Evolutionary conservation across 2,113 vertebrate species (phyloP).

Genomic region (Geothlypis trichas): DNA sequence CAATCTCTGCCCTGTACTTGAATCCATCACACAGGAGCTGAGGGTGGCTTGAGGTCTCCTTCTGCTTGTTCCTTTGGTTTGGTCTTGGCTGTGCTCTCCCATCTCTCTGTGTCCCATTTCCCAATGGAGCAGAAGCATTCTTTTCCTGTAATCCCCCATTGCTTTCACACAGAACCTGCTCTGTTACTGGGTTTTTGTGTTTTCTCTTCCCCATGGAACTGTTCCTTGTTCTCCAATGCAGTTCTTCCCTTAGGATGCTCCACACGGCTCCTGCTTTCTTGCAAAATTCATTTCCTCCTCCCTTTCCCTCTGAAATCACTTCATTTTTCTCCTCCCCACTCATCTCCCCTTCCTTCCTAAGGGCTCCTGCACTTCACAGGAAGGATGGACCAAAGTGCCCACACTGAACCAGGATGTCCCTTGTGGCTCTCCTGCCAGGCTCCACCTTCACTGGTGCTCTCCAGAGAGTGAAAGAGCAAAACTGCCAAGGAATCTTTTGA

Average conservation of each 20-base stretch:
- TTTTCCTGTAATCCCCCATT: background rate
- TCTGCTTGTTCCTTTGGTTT: background rate
- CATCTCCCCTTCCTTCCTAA: background rate
- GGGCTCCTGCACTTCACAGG: background rate
- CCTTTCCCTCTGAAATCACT: background rate
- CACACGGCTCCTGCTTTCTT: background rate
- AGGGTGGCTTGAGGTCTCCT: background rate
- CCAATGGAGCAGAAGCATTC: background rate
- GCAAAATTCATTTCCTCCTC: background rate
- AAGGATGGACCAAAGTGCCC: background rate
- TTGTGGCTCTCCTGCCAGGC: background rate
- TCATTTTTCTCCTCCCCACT: background rate
- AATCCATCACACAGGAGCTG: background rate
- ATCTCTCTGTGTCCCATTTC: background rate
- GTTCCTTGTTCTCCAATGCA: background rate
- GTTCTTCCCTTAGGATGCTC: background rate
- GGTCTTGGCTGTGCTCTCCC: background rate
- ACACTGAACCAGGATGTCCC: background rate
- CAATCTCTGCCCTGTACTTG: background rate
- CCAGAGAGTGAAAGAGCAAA: background rate
- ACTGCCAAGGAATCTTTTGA: background rate
- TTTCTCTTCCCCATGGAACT: background rate
- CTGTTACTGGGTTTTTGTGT: background rate
- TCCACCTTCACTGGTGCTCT: background rate
- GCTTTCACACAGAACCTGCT: rapidly evolving